Evolutionary conservation across 2,113 vertebrate genomes (phyloP).

Genomic region (Sakesphorus luctuosus): DNA sequence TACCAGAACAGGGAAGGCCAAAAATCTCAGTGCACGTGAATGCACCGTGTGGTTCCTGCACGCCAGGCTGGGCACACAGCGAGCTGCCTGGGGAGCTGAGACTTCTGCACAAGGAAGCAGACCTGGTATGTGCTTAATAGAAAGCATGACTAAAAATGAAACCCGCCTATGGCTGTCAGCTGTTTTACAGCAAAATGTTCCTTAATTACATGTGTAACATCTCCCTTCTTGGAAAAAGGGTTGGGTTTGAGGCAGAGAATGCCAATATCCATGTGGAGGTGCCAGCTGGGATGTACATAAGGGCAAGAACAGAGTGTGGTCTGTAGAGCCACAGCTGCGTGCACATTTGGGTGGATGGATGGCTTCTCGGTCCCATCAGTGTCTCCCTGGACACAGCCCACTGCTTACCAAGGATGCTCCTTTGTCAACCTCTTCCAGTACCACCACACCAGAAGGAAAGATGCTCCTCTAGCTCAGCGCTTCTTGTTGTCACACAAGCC

Average conservation of each 20-base stretch:
- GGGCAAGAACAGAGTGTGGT: accelerated
- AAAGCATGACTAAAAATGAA: constrained; percentile 34
- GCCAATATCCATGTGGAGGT: background rate
- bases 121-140: background rate
- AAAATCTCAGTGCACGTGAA: background rate
- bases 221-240: background rate
- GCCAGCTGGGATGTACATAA: background rate
- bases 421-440: background rate
- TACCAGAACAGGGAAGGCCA: background rate
- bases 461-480: background rate
- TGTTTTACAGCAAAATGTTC: background rate
- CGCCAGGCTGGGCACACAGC: background rate
- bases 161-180: background rate
- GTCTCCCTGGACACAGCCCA: background rate
- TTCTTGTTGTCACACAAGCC: background rate
- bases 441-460: background rate
- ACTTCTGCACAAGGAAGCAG: background rate
- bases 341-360: accelerated
- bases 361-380: too few species aligned
- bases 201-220: background rate
- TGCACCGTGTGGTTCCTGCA: accelerated
- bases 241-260: background rate
- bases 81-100: background rate
- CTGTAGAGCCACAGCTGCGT: background rate
- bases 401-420: background rate